Evolutionary conservation across 1,140 invertebrate genomes (phyloP).

Genomic region (Drosophila albomicans): DNA sequence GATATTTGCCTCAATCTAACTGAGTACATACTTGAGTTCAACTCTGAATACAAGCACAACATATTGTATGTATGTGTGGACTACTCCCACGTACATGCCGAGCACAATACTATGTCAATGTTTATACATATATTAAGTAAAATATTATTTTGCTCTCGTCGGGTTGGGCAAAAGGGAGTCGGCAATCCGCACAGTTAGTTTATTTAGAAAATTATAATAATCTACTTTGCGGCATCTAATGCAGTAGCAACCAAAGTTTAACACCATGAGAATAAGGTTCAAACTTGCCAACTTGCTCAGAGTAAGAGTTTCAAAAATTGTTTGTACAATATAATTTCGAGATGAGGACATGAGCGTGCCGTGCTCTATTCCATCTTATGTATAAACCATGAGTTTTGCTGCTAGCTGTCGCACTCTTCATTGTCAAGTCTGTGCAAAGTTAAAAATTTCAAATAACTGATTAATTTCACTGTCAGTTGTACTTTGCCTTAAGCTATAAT

Average conservation of each 20-base stretch:
- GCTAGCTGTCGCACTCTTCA: too few relatives aligned
- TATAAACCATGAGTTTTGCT: too few relatives aligned
- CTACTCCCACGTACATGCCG: background rate
- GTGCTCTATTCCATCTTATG: too few relatives aligned
- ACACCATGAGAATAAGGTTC: background rate
- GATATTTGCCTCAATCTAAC: background rate
- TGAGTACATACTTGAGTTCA: background rate
- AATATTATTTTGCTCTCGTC: slow-evolving; percentile 66
- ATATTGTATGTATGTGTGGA: background rate
- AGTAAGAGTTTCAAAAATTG: slow-evolving; percentile 8
- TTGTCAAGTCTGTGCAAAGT: too few relatives aligned
- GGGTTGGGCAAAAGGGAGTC: slow-evolving; percentile 40
- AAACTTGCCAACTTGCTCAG: slow-evolving; percentile 8
- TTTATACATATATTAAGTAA: slow-evolving; percentile 71
- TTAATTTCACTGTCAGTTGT: too few relatives aligned
- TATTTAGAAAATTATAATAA: slow-evolving; percentile 79
- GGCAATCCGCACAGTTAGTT: slow-evolving; percentile 56
- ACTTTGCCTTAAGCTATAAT: too few relatives aligned
- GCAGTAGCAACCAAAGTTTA: slow-evolving; percentile 16
- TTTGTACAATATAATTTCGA: background rate
- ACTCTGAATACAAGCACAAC: background rate
- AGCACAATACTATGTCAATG: slow-evolving; percentile 30
- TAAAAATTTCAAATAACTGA: too few relatives aligned
- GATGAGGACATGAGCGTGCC: too few relatives aligned
- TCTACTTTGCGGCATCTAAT: slow-evolving; percentile 53